phyloP scores from a whole-genome alignment of 1,140 invertebrate species.

The Zaprionus kolodkinae region DNA sequence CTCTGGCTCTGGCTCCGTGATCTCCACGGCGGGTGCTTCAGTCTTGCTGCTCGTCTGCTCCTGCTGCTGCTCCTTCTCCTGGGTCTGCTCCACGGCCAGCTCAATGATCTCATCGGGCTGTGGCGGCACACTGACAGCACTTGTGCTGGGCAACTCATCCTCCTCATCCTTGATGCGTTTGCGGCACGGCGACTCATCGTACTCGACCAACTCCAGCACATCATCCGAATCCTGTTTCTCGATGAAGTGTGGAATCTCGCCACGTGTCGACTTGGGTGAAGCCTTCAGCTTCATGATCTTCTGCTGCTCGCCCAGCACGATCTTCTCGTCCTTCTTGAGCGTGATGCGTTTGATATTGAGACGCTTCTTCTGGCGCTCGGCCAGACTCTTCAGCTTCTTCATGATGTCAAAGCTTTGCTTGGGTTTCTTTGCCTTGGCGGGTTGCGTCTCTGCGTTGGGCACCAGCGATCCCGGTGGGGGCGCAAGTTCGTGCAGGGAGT shows the following conservation, averaged over 20 bases:
- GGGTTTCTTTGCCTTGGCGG: slow-evolving; percentile 64
- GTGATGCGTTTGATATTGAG: slow-evolving; percentile 85
- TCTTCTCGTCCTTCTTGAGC: slow-evolving; percentile 80
- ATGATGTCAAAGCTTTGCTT: slow-evolving; percentile 85
- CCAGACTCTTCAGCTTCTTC: slow-evolving; percentile 87
- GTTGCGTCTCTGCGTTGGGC: slow-evolving; percentile 55
- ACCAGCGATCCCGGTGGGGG: slow-evolving; percentile 66
- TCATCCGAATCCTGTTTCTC: slow-evolving; percentile 84
- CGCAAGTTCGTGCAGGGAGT: slow-evolving; percentile 71
- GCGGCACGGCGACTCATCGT: slow-evolving; percentile 82
- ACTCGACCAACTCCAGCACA: slow-evolving; percentile 78
- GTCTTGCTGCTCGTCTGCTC: slow-evolving; percentile 26
- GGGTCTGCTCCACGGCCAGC: slow-evolving; percentile 54
- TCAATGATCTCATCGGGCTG: slow-evolving; percentile 83
- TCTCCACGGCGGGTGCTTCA: slow-evolving; percentile 49
- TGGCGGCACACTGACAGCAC: slow-evolving; percentile 57
- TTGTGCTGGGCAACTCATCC: slow-evolving; percentile 52
- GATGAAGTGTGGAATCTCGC: slow-evolving; percentile 80
- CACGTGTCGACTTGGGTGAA: slow-evolving; percentile 78
- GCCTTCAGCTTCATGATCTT: slow-evolving; percentile 80
- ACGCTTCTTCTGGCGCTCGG: slow-evolving; percentile 86
- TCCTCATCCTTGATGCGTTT: slow-evolving; percentile 67
- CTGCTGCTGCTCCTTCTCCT: neutral
- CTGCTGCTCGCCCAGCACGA: slow-evolving; percentile 75
- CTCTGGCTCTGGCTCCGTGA: slow-evolving; percentile 75